A percentile compares a stretch with the other conserved stretches of the same genome.
phyloP scores from a whole-genome alignment of 2,888 invertebrate genomes.

The Gnatocerus cornutus region DNA sequence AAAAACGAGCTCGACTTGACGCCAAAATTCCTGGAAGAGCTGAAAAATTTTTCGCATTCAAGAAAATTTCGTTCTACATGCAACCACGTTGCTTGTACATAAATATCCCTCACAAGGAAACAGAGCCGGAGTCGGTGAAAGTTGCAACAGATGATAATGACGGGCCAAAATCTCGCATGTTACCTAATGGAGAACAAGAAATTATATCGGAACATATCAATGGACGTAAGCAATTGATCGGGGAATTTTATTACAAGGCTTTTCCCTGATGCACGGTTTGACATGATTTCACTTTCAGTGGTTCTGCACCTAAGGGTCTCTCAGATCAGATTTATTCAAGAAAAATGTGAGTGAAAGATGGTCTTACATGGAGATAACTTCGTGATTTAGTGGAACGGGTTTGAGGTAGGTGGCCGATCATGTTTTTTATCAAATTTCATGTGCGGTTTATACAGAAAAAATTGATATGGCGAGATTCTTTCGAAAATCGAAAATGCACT shows the following conservation, averaged over 20 bases:
- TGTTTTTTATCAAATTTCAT: too few relatives aligned
- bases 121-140: conserved; percentile 40
- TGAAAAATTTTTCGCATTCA: neutral
- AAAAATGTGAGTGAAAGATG: too few relatives aligned
- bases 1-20: conserved; percentile 4
- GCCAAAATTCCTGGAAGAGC: conserved; percentile 7
- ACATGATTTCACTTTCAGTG: conserved; percentile 19
- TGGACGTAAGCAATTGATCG: conserved; percentile 19
- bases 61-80: conserved; percentile 3
- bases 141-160: conserved; percentile 42
- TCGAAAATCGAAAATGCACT: too few relatives aligned
- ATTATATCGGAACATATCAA: conserved; percentile 22
- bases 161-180: conserved; percentile 45
- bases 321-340: neutral
- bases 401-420: neutral
- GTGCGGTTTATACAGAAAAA: too few relatives aligned
- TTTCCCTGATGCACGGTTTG: conserved; percentile 1
- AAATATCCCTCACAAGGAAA: conserved; percentile 36
- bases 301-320: conserved; percentile 11
- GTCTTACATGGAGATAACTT: too few relatives aligned
- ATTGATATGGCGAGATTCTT: too few relatives aligned
- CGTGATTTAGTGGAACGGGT: neutral
- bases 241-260: conserved; percentile 4
- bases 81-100: neutral
- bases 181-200: conserved; percentile 35